Percentiles rank a stretch among this genome's conserved stretches.
Conservation (phyloP, 2,113 vertebrate species). For the Paracanthobrama guichenoti region DNA sequence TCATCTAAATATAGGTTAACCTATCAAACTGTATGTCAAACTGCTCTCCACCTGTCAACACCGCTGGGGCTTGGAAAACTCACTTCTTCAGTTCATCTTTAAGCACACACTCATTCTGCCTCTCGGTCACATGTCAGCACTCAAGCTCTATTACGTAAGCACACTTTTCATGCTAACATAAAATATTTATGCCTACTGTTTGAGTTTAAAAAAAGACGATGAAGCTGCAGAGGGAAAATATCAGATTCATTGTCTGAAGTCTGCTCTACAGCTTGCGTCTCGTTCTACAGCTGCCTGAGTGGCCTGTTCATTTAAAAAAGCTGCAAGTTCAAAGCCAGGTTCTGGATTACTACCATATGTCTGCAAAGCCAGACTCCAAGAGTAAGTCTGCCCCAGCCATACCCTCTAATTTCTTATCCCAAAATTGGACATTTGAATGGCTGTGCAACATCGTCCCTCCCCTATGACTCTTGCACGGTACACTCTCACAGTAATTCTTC, state of each 20-base stretch:
- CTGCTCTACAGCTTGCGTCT: conserved; percentile 56
- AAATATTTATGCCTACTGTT: not conserved
- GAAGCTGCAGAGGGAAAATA: conserved; percentile 7
- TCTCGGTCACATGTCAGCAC: conserved; percentile 55
- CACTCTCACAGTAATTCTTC: conserved; percentile 71
- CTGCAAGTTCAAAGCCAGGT: conserved; percentile 71
- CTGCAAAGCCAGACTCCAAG: conserved; percentile 69
- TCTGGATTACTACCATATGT: conserved; percentile 80
- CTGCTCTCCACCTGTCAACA: conserved; percentile 63
- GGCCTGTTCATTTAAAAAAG: conserved; percentile 75
- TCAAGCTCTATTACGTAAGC: conserved; percentile 49
- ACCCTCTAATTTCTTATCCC: conserved; percentile 83
- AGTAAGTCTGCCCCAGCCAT: conserved; percentile 69
- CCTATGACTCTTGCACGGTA: conserved; percentile 60
- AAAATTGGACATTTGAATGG: conserved; percentile 80
- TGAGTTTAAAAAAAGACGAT: conserved; percentile 46
- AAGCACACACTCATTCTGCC: conserved; percentile 32
- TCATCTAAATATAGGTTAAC: conserved; percentile 65
- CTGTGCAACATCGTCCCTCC: conserved; percentile 70
- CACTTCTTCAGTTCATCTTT: not conserved
- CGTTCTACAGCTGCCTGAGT: conserved; percentile 66
- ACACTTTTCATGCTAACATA: conserved; percentile 27
- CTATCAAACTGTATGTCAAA: not conserved
- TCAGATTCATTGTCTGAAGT: conserved; percentile 63
- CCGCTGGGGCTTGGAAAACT: conserved; percentile 47